Conservation (phyloP, 2,113 vertebrate species). For the Scartelaos histophorus region DNA sequence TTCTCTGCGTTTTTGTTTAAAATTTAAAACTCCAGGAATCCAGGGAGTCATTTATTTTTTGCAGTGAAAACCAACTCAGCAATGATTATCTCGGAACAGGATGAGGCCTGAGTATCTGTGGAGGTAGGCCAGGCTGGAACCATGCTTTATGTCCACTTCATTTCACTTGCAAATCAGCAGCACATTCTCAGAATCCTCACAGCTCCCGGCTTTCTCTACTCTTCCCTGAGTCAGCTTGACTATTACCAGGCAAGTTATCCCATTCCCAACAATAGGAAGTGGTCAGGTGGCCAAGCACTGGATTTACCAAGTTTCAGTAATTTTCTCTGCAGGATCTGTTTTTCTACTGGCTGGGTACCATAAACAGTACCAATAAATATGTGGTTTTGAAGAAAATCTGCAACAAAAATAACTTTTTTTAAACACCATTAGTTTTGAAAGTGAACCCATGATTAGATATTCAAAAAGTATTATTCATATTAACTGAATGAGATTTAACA, state of each 20-base stretch:
- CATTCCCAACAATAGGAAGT: conserved; percentile 59
- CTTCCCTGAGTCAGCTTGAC: conserved; percentile 58
- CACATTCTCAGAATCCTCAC: conserved; percentile 56
- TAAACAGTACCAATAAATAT: not conserved
- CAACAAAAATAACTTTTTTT: not conserved
- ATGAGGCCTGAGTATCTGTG: conserved; percentile 29
- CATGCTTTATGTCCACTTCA: conserved; percentile 68
- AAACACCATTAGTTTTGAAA: no score
- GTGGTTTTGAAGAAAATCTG: not conserved
- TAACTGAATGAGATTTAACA: not conserved
- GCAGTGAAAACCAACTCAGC: conserved; percentile 3
- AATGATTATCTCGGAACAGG: not conserved
- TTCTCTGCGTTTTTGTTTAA: conserved; percentile 50
- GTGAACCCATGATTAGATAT: not conserved
- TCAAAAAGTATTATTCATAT: not conserved
- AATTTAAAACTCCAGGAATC: conserved; percentile 36
- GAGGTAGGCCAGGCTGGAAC: conserved; percentile 47
- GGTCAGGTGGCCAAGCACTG: conserved; percentile 56
- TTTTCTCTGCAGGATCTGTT: conserved; percentile 37
- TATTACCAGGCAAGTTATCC: conserved; percentile 62
- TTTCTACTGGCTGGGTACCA: not conserved
- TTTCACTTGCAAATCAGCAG: conserved; percentile 83
- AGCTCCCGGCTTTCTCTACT: conserved; percentile 39
- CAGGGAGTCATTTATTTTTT: conserved; percentile 50
- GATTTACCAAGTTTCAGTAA: conserved; percentile 45